Conservation (phyloP, 1,140 invertebrate species). For the Drusus annulatus region DNA sequence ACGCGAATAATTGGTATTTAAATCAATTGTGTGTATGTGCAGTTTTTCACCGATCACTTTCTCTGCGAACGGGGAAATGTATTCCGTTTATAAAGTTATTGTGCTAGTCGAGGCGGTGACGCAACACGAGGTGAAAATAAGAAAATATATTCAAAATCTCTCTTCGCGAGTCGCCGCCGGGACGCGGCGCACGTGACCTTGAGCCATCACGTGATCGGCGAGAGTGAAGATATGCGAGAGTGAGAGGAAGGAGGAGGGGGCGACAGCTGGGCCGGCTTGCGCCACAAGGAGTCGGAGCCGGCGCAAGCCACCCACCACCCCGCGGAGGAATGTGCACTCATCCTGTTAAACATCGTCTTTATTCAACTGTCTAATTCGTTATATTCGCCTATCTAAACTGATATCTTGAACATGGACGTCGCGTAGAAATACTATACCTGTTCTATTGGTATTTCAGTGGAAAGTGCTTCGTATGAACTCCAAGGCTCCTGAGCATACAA, state of each 20-base stretch:
- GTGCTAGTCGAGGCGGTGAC: slow-evolving; percentile 14
- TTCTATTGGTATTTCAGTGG: too few relatives aligned
- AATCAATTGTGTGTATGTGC: slow-evolving; percentile 14
- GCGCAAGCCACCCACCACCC: background rate
- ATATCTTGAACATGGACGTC: too few relatives aligned
- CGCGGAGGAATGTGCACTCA: background rate
- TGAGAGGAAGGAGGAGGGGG: background rate
- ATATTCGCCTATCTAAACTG: too few relatives aligned
- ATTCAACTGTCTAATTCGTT: too few relatives aligned
- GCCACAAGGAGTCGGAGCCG: background rate
- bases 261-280: background rate
- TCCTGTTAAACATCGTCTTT: background rate
- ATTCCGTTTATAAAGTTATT: slow-evolving; percentile 21
- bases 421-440: too few relatives aligned
- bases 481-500: too few relatives aligned
- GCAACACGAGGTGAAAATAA: slow-evolving; percentile 25
- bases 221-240: slow-evolving; percentile 28
- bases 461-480: too few relatives aligned
- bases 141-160: slow-evolving; percentile 32
- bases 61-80: slow-evolving; percentile 16
- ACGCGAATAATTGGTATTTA: background rate
- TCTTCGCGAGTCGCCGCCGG: slow-evolving; percentile 13
- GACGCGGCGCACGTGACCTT: slow-evolving; percentile 35
- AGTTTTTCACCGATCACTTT: slow-evolving; percentile 28
- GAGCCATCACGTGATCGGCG: slow-evolving; percentile 38